Percentiles rank a stretch among this genome's conserved stretches.
Conservation (phyloP, 2,888 invertebrate genomes). For the Trimorus sp. region DNA sequence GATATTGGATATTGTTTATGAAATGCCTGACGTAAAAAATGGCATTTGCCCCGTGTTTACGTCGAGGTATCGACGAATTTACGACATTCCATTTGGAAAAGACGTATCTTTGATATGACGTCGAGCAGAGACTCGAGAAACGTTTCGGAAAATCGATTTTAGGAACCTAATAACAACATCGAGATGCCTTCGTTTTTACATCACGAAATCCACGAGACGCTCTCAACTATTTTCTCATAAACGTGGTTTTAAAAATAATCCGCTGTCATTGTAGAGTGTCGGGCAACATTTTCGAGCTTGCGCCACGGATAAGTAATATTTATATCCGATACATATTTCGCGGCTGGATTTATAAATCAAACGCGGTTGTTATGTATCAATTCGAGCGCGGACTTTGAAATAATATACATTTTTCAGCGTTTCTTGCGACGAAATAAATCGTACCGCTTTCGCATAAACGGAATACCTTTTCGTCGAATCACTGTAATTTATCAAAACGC, state of each 20-base stretch:
- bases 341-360: neutral
- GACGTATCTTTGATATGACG: conserved; percentile 21
- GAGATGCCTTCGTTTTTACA: conserved; percentile 16
- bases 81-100: conserved; percentile 20
- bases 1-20: conserved; percentile 16
- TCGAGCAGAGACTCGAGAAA: conserved; percentile 15
- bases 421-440: too few species aligned
- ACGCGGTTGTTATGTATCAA: neutral
- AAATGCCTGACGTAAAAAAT: conserved; percentile 5
- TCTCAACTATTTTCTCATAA: conserved; percentile 5
- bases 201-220: conserved; percentile 3
- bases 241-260: conserved; percentile 1
- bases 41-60: neutral
- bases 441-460: too few species aligned
- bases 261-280: conserved; percentile 2
- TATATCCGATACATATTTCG: neutral
- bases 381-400: neutral
- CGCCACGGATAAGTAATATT: neutral
- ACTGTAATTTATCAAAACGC: too few species aligned
- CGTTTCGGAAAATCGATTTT: conserved; percentile 23
- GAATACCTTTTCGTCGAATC: too few species aligned
- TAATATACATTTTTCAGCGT: neutral
- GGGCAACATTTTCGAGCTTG: neutral
- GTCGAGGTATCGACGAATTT: conserved; percentile 16
- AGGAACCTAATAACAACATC: conserved; percentile 16